phyloP scores from a whole-genome alignment of 2,113 vertebrate genomes.

The Gracilinanus agilis region DNA sequence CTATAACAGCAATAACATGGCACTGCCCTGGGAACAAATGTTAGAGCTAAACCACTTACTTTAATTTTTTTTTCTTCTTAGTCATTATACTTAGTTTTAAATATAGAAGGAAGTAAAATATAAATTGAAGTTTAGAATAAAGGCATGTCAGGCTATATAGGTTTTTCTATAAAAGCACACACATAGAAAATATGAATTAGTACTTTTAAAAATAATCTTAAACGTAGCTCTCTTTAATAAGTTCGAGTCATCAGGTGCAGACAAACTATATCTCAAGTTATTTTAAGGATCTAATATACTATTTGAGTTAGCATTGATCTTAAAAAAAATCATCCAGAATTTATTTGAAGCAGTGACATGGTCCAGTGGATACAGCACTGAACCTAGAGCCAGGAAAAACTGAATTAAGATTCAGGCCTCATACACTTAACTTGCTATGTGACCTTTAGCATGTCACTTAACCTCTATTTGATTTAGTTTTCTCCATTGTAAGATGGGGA shows the following conservation, averaged over 20 bases:
- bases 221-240: background rate
- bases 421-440: background rate
- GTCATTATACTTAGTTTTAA: constrained; percentile 8
- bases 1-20: constrained; percentile 37
- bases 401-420: background rate
- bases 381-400: background rate
- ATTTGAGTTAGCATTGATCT: background rate
- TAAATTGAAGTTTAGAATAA: constrained; percentile 37
- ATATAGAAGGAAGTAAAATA: constrained; percentile 6
- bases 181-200: constrained; percentile 20
- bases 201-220: background rate
- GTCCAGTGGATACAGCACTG: background rate
- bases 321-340: background rate
- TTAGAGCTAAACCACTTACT: background rate
- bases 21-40: constrained; percentile 17
- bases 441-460: background rate
- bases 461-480: background rate
- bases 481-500: background rate
- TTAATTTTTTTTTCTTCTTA: constrained; percentile 3
- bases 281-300: background rate
- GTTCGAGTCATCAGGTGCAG: background rate
- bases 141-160: constrained; percentile 9
- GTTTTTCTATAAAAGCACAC: constrained; percentile 1
- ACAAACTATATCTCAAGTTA: background rate
- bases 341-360: background rate